phyloP scores from a whole-genome alignment of 2,888 invertebrate genomes.

The Eupeodes latifasciatus region DNA sequence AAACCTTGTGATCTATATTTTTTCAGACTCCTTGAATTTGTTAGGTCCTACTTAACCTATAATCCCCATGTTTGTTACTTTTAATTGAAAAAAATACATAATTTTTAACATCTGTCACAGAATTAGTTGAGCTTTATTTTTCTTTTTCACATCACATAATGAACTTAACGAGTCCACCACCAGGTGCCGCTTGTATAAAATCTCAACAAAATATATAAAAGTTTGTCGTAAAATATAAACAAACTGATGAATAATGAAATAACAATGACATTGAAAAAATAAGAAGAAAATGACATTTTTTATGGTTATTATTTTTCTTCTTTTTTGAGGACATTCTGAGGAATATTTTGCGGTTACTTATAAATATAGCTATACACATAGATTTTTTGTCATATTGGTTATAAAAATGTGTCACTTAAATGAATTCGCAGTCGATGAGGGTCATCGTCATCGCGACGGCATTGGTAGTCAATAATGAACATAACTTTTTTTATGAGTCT shows the following conservation, averaged over 20 bases:
- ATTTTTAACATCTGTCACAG: neutral
- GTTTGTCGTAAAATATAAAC: neutral
- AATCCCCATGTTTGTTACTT: no score
- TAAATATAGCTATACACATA: neutral
- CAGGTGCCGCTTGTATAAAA: neutral
- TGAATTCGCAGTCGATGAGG: neutral
- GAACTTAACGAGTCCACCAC: neutral
- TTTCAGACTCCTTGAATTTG: no score
- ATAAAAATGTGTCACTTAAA: neutral
- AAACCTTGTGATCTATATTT: no score
- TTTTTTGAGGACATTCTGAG: neutral
- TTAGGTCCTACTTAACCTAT: no score
- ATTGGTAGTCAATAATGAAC: neutral
- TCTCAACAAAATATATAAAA: neutral
- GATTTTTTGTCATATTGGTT: neutral
- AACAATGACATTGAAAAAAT: conserved; percentile 4
- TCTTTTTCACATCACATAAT: neutral
- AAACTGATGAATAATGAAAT: conserved; percentile 35
- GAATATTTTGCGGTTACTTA: neutral
- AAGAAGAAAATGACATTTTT: conserved; percentile 4
- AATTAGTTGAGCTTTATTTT: neutral
- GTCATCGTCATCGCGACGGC: neutral
- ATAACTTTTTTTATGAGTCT: no score
- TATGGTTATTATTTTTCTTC: neutral
- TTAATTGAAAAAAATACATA: no score